Percentiles rank a stretch among this genome's conserved stretches.
phyloP scores from a whole-genome alignment of 2,888 invertebrate genomes.

The Lycaena phlaeas region DNA sequence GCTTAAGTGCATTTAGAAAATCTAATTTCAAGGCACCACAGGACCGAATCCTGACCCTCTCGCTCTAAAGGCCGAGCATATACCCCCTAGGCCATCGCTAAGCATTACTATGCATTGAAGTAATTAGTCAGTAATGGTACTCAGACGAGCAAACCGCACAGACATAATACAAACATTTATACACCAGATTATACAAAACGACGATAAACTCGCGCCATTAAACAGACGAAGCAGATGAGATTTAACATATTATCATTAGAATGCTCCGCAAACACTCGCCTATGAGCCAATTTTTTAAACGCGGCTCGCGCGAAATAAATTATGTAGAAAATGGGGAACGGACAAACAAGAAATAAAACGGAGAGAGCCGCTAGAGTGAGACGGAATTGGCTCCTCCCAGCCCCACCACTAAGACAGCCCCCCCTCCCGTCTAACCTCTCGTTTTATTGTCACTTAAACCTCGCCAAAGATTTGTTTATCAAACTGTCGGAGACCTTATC shows the following conservation, averaged over 20 bases:
- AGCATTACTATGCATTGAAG: too few species aligned
- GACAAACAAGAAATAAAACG: slow-evolving; percentile 66
- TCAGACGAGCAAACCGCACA: too few species aligned
- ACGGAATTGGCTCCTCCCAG: slow-evolving; percentile 38
- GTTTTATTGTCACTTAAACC: slow-evolving; percentile 72
- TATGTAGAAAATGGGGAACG: slow-evolving; percentile 61
- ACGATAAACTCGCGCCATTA: slow-evolving; percentile 42
- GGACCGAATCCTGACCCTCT: too few species aligned
- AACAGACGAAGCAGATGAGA: slow-evolving; percentile 57
- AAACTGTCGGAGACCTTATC: neutral
- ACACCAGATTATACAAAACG: slow-evolving; percentile 4
- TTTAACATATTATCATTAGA: slow-evolving; percentile 65
- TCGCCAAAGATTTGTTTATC: slow-evolving; percentile 50
- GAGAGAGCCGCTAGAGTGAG: slow-evolving; percentile 41
- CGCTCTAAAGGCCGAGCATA: too few species aligned
- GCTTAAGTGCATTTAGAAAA: too few species aligned
- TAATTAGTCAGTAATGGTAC: too few species aligned
- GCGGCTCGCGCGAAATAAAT: slow-evolving; percentile 67
- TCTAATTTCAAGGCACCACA: too few species aligned
- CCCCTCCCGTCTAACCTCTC: slow-evolving; percentile 66
- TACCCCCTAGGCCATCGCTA: too few species aligned
- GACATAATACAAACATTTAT: too few species aligned
- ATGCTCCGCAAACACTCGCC: slow-evolving; percentile 52
- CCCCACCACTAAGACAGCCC: slow-evolving; percentile 52
- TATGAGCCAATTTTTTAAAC: slow-evolving; percentile 69